These are phyloP conservation scores for Plectropomus leopardus DNA, from an alignment of 2,113 vertebrate species.

Conservation along the genomic window DNA sequence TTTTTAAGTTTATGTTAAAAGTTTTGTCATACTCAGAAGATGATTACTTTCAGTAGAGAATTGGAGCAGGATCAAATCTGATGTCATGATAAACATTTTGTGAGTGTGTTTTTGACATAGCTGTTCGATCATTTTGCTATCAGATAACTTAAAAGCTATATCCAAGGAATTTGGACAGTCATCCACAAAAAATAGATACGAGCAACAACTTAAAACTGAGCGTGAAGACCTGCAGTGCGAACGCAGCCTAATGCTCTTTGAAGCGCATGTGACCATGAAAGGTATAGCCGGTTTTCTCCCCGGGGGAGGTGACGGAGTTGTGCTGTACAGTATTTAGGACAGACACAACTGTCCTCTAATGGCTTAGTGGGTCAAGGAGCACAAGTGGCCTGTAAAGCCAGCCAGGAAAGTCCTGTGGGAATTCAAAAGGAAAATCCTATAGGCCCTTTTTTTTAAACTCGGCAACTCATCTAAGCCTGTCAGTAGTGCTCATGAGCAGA, in stretches of 20 bases:
- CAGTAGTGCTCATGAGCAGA: slow-evolving; percentile 40
- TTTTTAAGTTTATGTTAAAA: not conserved
- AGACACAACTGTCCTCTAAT: slow-evolving; percentile 54
- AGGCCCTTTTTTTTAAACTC: slow-evolving; percentile 12
- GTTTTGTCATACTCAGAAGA: not conserved
- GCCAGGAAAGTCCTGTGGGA: slow-evolving; percentile 10
- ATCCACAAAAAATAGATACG: not conserved
- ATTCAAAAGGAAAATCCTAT: slow-evolving; percentile 44
- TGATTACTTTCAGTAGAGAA: slow-evolving; percentile 3
- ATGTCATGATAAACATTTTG: not conserved
- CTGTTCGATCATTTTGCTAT: not conserved
- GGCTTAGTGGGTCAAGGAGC: slow-evolving; percentile 69
- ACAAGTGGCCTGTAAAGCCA: slow-evolving; percentile 52
- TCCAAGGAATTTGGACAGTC: not conserved
- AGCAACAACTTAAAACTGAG: not conserved
- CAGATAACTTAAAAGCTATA: not conserved
- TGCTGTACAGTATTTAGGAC: slow-evolving; percentile 52
- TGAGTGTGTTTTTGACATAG: not conserved
- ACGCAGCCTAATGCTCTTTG: slow-evolving; percentile 10
- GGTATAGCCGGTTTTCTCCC: slow-evolving; percentile 17
- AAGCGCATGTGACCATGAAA: slow-evolving; percentile 46
- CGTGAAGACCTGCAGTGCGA: slow-evolving; percentile 1
- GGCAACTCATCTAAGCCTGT: slow-evolving; percentile 38
- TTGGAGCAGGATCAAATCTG: not conserved
- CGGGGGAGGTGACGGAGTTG: slow-evolving; percentile 14